These are phyloP conservation scores for Clivina fossor DNA, from an alignment of 2,888 invertebrate species.

Conservation along the genomic window DNA sequence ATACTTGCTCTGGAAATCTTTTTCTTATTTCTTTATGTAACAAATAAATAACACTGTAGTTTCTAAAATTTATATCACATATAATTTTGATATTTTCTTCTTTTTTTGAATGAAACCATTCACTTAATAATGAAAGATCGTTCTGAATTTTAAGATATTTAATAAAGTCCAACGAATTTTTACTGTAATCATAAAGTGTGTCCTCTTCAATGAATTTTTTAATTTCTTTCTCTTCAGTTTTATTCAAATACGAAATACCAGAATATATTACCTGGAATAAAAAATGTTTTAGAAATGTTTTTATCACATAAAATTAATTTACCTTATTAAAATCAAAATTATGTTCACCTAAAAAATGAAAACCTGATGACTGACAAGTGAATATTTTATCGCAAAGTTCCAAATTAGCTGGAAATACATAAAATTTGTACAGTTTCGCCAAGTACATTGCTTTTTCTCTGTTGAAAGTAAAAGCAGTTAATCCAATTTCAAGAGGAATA, in stretches of 20 bases:
- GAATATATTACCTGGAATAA: slow-evolving; percentile 64
- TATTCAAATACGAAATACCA: slow-evolving; percentile 69
- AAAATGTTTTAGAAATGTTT: slow-evolving; percentile 8
- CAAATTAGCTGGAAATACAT: slow-evolving; percentile 66
- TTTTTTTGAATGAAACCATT: slow-evolving; percentile 19
- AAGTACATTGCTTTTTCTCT: slow-evolving; percentile 61
- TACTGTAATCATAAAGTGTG: slow-evolving; percentile 19
- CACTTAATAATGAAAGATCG: slow-evolving; percentile 3
- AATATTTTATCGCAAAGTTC: slow-evolving; percentile 63
- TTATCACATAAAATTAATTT: slow-evolving; percentile 37
- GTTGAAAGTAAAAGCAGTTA: slow-evolving; percentile 65
- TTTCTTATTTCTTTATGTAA: slow-evolving; percentile 62
- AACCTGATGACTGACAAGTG: slow-evolving; percentile 63
- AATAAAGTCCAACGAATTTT: slow-evolving; percentile 12
- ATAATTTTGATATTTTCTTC: slow-evolving; percentile 42
- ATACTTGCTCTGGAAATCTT: slow-evolving; percentile 53
- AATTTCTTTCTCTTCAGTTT: slow-evolving; percentile 54
- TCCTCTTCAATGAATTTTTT: slow-evolving; percentile 10
- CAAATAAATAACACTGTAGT: slow-evolving; percentile 58
- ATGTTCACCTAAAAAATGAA: slow-evolving; percentile 64
- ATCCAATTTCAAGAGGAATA: slow-evolving; percentile 68
- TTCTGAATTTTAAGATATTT: neutral
- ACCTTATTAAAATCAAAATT: slow-evolving; percentile 80
- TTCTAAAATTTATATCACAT: slow-evolving; percentile 49
- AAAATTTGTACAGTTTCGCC: slow-evolving; percentile 67